These are phyloP conservation scores for Rhagium mordax DNA, from an alignment of 2,888 invertebrate species.

Conservation along the genomic window DNA sequence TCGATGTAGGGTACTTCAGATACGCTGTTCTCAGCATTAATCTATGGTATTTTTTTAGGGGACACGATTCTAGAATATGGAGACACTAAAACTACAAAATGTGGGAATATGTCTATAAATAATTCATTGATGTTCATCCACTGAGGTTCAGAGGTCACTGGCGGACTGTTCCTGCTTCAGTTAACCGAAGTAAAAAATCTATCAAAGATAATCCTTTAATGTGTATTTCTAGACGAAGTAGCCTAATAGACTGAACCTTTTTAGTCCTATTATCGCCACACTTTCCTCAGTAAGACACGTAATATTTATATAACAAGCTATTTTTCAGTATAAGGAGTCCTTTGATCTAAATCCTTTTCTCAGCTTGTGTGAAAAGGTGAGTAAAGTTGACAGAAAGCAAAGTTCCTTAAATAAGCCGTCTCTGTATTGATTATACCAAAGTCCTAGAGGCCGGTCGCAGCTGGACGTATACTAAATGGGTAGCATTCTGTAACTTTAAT, in stretches of 20 bases:
- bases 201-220: too few species aligned
- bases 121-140: too few species aligned
- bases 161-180: too few species aligned
- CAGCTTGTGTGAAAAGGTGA: constrained; percentile 38
- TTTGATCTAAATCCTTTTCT: constrained; percentile 17
- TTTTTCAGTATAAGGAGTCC: constrained; percentile 1
- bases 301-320: not conserved
- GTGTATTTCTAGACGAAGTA: too few species aligned
- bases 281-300: not conserved
- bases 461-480: constrained; percentile 24
- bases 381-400: constrained; percentile 47
- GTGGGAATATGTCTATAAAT: too few species aligned
- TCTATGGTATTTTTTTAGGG: too few species aligned
- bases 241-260: not conserved
- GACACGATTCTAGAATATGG: too few species aligned
- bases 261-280: not conserved
- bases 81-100: too few species aligned
- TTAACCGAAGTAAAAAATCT: too few species aligned
- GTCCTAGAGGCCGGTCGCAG: constrained; percentile 17
- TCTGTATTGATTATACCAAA: constrained; percentile 47
- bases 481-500: not conserved
- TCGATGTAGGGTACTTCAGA: too few species aligned
- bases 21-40: too few species aligned
- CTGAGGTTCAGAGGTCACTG: too few species aligned
- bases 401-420: constrained; percentile 33